Evolutionary conservation across 2,113 vertebrate genomes (phyloP).

Genomic region (Tachysurus fulvidraco): DNA sequence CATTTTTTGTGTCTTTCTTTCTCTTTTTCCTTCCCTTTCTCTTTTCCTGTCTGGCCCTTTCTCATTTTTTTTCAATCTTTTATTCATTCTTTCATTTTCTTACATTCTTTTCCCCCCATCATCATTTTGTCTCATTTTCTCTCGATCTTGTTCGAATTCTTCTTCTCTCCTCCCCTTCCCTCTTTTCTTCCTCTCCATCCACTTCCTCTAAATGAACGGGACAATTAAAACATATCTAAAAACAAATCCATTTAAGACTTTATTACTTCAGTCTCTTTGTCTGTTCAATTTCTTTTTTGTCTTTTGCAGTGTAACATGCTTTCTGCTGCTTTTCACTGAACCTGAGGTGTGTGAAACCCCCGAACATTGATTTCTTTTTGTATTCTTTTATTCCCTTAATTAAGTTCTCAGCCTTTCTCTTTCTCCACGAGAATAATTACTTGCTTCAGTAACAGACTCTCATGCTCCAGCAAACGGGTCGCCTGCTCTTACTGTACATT

Average conservation of each 20-base stretch:
- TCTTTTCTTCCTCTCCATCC: not conserved
- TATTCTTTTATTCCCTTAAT: constrained; percentile 39
- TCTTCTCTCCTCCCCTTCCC: not conserved
- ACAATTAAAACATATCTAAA: not conserved
- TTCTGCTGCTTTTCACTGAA: not conserved
- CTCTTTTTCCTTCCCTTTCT: not conserved
- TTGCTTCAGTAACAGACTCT: constrained; percentile 34
- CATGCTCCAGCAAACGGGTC: constrained; percentile 20
- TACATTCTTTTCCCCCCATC: constrained; percentile 1
- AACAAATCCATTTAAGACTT: too few relatives aligned
- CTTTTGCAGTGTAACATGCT: not conserved
- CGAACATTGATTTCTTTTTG: constrained; percentile 41
- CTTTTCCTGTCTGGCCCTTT: not conserved
- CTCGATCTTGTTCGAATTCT: not conserved
- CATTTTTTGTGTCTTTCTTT: not conserved
- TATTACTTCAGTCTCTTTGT: not conserved
- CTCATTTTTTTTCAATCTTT: not conserved
- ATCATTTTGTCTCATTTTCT: not conserved
- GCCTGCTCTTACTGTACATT: constrained; percentile 41
- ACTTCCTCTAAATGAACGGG: too few relatives aligned
- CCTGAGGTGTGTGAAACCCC: constrained; percentile 12
- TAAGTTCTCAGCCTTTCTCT: constrained; percentile 27
- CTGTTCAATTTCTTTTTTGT: not conserved
- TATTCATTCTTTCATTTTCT: not conserved
- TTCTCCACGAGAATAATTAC: constrained; percentile 28